Evolutionary conservation across 2,888 invertebrate species (phyloP).

Genomic region (Charanyca ferruginea): DNA sequence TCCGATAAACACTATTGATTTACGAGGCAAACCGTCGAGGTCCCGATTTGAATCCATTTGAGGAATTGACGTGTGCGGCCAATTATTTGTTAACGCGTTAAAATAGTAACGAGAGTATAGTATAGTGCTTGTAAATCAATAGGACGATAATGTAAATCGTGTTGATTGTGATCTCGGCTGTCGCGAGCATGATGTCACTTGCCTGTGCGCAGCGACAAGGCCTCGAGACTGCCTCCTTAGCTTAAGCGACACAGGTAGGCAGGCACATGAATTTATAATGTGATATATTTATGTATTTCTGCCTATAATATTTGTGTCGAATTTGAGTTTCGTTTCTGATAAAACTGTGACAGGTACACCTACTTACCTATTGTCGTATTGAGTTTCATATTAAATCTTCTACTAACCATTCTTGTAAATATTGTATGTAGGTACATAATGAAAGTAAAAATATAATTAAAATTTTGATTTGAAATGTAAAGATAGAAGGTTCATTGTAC

Average conservation of each 20-base stretch:
- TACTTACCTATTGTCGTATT: no score
- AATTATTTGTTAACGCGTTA: slow-evolving; percentile 81
- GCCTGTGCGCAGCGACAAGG: slow-evolving; percentile 68
- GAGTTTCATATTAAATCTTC: no score
- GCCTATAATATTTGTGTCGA: slow-evolving; percentile 1
- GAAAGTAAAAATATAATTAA: no score
- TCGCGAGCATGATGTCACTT: slow-evolving; percentile 84
- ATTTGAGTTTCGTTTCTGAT: background rate
- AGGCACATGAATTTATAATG: slow-evolving; percentile 65
- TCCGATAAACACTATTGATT: slow-evolving; percentile 56
- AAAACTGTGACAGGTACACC: background rate
- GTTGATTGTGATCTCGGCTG: slow-evolving; percentile 84
- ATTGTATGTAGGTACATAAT: no score
- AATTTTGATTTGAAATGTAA: no score
- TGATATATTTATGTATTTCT: slow-evolving; percentile 38
- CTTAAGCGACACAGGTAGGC: slow-evolving; percentile 62
- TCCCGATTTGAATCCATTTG: slow-evolving; percentile 48
- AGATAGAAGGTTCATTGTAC: no score
- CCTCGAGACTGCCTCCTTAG: slow-evolving; percentile 69
- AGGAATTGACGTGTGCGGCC: slow-evolving; percentile 75
- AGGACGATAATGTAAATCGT: slow-evolving; percentile 87
- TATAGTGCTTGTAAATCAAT: slow-evolving; percentile 84
- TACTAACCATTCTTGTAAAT: no score
- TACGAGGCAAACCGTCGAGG: slow-evolving; percentile 39
- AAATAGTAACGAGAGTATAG: slow-evolving; percentile 74